Conservation (phyloP, 2,888 invertebrate genomes). For the Autographa pulchrina region DNA sequence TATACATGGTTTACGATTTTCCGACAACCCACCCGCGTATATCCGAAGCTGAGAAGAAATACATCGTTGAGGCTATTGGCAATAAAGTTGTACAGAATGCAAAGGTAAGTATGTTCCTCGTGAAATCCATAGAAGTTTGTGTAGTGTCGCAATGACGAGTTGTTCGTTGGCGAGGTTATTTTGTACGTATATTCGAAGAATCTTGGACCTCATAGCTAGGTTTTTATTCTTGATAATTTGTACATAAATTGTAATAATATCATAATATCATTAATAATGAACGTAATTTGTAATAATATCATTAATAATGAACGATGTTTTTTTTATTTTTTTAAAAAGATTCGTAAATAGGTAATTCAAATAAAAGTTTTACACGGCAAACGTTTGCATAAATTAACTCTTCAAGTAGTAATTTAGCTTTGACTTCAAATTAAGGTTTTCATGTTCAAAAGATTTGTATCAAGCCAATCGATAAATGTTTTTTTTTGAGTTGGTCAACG, state of each 20-base stretch:
- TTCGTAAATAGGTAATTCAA: no score
- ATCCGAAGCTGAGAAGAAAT: conserved; percentile 89
- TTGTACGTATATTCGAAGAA: not conserved
- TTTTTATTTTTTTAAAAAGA: no score
- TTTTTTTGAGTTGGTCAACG: conserved; percentile 19
- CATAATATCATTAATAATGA: no score
- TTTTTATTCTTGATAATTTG: not conserved
- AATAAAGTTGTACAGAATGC: conserved; percentile 85
- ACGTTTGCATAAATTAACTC: conserved; percentile 12
- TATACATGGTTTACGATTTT: conserved; percentile 90
- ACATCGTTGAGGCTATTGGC: conserved; percentile 90
- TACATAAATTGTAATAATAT: no score
- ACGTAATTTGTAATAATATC: no score
- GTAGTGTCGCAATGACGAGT: conserved; percentile 13
- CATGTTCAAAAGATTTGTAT: conserved; percentile 1
- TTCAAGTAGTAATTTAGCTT: conserved; percentile 22
- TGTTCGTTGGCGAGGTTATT: conserved; percentile 14
- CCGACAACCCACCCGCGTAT: conserved; percentile 91
- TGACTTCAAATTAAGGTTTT: conserved; percentile 41
- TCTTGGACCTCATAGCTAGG: not conserved
- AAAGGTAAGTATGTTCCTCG: conserved; percentile 70
- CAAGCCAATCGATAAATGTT: conserved; percentile 39
- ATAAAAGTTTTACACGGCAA: not conserved
- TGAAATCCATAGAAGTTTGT: not conserved
- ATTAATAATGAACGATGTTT: no score